phyloP scores from a whole-genome alignment of 2,797 vertebrate species.

The Cuculus canorus region DNA sequence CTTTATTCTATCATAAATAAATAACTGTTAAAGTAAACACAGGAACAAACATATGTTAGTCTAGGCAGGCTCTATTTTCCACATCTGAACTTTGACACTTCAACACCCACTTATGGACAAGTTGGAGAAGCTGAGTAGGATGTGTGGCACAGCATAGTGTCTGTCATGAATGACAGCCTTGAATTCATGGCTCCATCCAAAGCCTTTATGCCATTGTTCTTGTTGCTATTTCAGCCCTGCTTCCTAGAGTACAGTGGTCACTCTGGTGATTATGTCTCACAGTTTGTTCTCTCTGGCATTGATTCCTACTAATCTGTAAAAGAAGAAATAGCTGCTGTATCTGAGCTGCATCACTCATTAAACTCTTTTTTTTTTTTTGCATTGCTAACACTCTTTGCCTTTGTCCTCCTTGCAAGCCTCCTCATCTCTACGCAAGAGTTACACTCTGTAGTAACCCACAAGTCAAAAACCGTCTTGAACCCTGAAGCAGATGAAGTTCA shows the following conservation, averaged over 20 bases:
- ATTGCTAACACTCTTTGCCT: background rate
- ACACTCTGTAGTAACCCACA: background rate
- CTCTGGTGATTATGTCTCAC: background rate
- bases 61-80: background rate
- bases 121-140: background rate
- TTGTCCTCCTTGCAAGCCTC: rapidly evolving
- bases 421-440: background rate
- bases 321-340: background rate
- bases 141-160: background rate
- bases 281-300: background rate
- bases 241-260: background rate
- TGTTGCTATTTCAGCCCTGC: background rate
- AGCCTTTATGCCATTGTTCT: background rate
- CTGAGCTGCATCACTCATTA: background rate
- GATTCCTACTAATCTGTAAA: background rate
- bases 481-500: background rate
- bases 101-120: background rate
- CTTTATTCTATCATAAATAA: background rate
- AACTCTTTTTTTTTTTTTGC: background rate
- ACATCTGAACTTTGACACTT: background rate
- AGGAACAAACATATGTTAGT: background rate
- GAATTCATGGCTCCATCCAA: background rate
- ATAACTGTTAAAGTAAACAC: background rate
- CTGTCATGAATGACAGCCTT: background rate
- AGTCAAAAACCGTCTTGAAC: background rate